Conservation (phyloP, 2,797 vertebrate genomes). For the Coendou prehensilis region DNA sequence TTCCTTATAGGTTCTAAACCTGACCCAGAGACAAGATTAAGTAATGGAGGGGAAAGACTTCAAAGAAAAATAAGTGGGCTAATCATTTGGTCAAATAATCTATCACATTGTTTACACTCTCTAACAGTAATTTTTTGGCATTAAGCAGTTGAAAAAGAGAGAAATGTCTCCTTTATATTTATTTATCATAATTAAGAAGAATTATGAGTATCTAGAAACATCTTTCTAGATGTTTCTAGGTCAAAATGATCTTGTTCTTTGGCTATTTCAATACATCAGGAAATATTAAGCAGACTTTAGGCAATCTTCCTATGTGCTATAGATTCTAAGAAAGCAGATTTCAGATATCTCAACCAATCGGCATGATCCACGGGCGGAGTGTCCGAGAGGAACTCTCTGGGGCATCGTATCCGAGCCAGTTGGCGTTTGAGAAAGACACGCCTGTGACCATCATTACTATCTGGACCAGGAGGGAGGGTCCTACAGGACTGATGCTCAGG, state of each 20-base stretch:
- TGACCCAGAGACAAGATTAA: background rate
- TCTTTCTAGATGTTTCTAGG: background rate
- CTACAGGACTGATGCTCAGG: accelerated
- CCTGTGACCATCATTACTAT: background rate
- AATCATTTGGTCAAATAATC: background rate
- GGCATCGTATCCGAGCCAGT: too few species aligned
- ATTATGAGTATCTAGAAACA: background rate
- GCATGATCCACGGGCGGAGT: background rate
- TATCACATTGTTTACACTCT: background rate
- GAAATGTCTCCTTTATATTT: background rate
- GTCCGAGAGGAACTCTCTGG: background rate
- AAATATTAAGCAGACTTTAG: background rate
- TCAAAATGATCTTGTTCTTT: background rate
- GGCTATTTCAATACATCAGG: background rate
- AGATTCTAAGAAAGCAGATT: background rate
- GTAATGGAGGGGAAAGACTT: background rate
- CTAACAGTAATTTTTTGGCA: background rate
- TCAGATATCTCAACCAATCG: background rate
- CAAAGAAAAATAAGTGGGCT: background rate
- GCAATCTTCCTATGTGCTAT: background rate
- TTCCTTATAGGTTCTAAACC: background rate
- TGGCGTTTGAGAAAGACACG: background rate
- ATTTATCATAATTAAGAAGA: background rate
- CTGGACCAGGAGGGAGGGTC: accelerated
- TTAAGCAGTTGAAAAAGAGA: background rate